Conservation (phyloP, 2,888 invertebrate genomes). For the Conomelus anceps region DNA sequence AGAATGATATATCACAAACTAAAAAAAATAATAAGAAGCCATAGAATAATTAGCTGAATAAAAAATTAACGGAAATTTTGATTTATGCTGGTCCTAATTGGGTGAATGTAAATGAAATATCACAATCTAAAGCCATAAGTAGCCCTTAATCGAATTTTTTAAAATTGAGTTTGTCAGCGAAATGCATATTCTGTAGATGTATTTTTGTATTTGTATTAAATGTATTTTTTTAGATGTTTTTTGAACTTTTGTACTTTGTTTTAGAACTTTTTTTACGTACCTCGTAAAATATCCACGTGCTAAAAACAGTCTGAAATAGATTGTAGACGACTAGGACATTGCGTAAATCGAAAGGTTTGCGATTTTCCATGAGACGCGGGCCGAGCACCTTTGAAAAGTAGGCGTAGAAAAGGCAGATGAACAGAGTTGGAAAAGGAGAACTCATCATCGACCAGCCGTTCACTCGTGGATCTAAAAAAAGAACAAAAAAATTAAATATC, state of each 20-base stretch:
- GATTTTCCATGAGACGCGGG: slow-evolving; percentile 80
- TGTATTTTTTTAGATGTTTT: too few species aligned
- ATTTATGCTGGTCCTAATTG: too few species aligned
- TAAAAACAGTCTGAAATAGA: slow-evolving; percentile 81
- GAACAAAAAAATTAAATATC: background rate
- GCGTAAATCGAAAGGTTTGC: slow-evolving; percentile 79
- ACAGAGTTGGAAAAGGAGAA: slow-evolving; percentile 77
- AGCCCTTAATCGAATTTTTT: too few species aligned
- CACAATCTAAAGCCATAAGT: too few species aligned
- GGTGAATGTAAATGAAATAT: too few species aligned
- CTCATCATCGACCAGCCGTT: slow-evolving; percentile 85
- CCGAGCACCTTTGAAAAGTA: slow-evolving; percentile 75
- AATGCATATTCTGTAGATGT: too few species aligned
- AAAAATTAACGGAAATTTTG: too few species aligned
- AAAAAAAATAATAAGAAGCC: too few species aligned
- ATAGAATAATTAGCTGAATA: too few species aligned
- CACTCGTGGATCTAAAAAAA: slow-evolving; percentile 74
- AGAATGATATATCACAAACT: background rate
- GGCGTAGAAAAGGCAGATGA: slow-evolving; percentile 76
- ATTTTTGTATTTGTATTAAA: too few species aligned
- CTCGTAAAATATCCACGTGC: slow-evolving; percentile 88
- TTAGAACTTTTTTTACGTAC: slow-evolving; percentile 53
- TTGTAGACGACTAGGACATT: slow-evolving; percentile 78
- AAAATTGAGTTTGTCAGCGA: too few species aligned
- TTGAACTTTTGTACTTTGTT: too few species aligned